Base-by-base conservation (phyloP, 2,797 vertebrate genomes). In the Malurus splendens region DNA sequence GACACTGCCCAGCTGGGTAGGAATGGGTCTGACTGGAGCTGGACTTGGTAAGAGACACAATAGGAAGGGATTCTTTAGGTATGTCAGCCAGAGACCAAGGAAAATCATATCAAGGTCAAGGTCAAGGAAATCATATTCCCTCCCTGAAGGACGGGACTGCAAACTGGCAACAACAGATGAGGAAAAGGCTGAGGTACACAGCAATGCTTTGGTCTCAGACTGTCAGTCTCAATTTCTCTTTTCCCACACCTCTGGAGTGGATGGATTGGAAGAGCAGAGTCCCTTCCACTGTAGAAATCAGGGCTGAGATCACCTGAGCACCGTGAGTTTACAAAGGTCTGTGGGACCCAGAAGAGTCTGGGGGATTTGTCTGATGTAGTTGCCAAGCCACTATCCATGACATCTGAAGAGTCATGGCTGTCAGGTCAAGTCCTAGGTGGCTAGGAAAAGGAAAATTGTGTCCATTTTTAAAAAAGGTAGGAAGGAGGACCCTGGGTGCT, bases 1-100 rank as follows among this genome's bases (percentile, higher is more conserved):
- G 12, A 52, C 3, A 1, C 12, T 38, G 16, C 1, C 16, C 2
- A 1, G 0, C 14, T 66, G 24, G 24, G 8, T 6, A 68, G 14
- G 3, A 4, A 15, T 28, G 5, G 1, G 25, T 14, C 13, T 28
- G 28, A 4, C n/a, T 22, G 8, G 14, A 51, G 16, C 7, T 28
- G 20, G 30, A 13, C 18, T 75, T 56, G n/a, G 3, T 4, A 52
- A 71, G 24, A 23, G 7, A 38, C 1, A 3, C 1, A 32, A 4
- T 7, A 50, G 32, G 14, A 56, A 44, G 6, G 6, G 11, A 7
- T n/a, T 50, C 18, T 41, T 60, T 14, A 55, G 8, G 3, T 45
- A 10, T 15, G 18, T 27, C 16, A 57, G 10, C 11, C 14, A 62
- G 18, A 72, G n/a, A n/a, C n/a, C n/a, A n/a, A n/a, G n/a, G n/a